Percentiles rank a stretch among this genome's conserved stretches.
Conservation (phyloP, 2,888 invertebrate species). For the Petrophora chlorosata region DNA sequence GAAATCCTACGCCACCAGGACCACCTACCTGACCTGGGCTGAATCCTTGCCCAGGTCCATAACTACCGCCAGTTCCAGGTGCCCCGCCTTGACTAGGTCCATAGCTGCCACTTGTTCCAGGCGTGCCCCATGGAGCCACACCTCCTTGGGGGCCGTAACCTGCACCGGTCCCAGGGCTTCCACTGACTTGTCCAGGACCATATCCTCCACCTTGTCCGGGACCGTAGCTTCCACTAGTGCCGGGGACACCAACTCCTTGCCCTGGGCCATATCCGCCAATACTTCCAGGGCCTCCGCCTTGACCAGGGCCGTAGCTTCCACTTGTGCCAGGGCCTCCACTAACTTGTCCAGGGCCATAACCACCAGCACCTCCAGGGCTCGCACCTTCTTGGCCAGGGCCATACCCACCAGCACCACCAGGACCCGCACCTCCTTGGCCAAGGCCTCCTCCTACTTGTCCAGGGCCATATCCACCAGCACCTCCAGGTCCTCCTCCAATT, state of each 20-base stretch:
- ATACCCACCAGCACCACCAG: constrained; percentile 26
- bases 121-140: not conserved
- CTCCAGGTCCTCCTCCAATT: not conserved
- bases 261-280: constrained; percentile 16
- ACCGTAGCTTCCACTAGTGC: constrained; percentile 20
- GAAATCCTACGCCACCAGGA: no score
- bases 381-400: constrained; percentile 23
- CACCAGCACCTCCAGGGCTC: constrained; percentile 9
- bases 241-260: constrained; percentile 4
- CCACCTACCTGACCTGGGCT: no score
- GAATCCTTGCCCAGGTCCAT: constrained; percentile 13
- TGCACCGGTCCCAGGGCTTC: constrained; percentile 16
- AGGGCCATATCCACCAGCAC: constrained; percentile 2
- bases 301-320: constrained; percentile 24
- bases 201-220: constrained; percentile 27
- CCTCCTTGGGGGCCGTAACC: constrained; percentile 25
- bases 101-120: constrained; percentile 22
- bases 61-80: constrained; percentile 25
- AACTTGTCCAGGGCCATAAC: constrained; percentile 13
- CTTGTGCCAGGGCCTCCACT: constrained; percentile 17
- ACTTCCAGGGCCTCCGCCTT: constrained; percentile 17
- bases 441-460: constrained; percentile 5
- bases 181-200: constrained; percentile 25
- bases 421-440: constrained; percentile 3
- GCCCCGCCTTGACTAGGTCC: constrained; percentile 26